Evolutionary conservation across 2,797 vertebrate species (phyloP), one percentile per base, ranked within the genome.

Genomic region (Martes flavigula): DNA sequence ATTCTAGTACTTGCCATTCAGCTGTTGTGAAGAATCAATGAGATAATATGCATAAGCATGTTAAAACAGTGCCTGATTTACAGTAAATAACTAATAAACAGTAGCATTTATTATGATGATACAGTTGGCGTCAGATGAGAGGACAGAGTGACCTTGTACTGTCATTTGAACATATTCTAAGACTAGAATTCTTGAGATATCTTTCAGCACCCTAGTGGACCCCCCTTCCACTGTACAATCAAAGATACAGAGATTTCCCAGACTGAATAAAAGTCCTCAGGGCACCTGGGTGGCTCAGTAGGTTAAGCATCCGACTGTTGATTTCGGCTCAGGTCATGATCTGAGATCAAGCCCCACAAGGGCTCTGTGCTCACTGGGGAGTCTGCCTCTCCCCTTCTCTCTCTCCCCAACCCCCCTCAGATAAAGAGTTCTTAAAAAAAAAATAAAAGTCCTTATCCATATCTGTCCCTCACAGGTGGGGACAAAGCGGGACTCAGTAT

Each of bases 211-310:
- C 15, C 1, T 14, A 77, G 32, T 43, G 35, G 54, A 17, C 12
- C 7, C 10, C 4, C 9, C 15, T 87, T 86, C 12, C 32, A 77
- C 21, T 79, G 27, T 87, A 62, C 40, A 83, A 72, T 32, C 11
- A 84, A 94, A 96, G 54, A 73, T 86, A 60, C 43, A 91, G 13
- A 88, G 48, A 40, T 87, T 32, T 91, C 32, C 85, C 32, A 73
- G 60, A 40, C 9, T 90, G 68, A 78, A 51, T 85, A 60, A 77
- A 90, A 90, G 18, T 66, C 43, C 40, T 43, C 32, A 43, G 18
- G n/a, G 18, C 18, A 5, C n/a, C n/a, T 68, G 66, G 66, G n/a
- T 35, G n/a, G 66, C 66, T 68, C 66, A 35, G 66, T 20, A 21
- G 66, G 18, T 68, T 68, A 32, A 68, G n/a, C n/a, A 68, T 5